Evolutionary conservation across 1,140 invertebrate genomes (phyloP), one percentile per base, ranked within the genome.

Genomic region (Phortica variegata): DNA sequence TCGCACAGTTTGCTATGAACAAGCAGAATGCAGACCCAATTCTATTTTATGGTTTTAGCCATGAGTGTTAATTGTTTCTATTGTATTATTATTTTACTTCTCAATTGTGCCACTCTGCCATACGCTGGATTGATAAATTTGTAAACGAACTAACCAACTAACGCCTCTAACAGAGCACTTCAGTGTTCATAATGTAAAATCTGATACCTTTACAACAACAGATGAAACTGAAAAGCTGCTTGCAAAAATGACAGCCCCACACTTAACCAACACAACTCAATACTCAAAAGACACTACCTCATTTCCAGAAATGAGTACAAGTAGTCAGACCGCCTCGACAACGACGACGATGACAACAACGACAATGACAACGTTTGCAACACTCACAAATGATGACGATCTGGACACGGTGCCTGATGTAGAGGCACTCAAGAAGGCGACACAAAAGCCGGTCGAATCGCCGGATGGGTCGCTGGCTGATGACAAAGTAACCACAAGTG

Each of bases 221-320:
- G 50, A 63, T 73, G 70, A 73, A 73, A 53, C 70, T 65, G 63
- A 70, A 45, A 73, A 70, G 70, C 68, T 69, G 70, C 70, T 66
- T 55, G 52, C 54, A 51, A 61, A 59, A 72, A 63, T 72, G 68
- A 61, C 54, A 66, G 61, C 58, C 49, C 29, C 41, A 52, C 56
- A 50, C 29, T 43, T 43, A 52, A 55, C 45, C 26, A 54, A 43
- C 26, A 62, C 39, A 47, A 45, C 20, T 29, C 9, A 3, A 43
- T 52, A 62, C 50, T 70, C 62, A 70, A 70, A 44, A 52, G 70
- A 73, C 70, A 73, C 70, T 73, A 73, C 70, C 70, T 73, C 70
- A 73, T 73, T 73, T 73, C 55, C 65, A 70, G 70, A 73, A 73
- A 73, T 73, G 70, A 73, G 70, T 65, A 53, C 61, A 61, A 73